These are phyloP conservation scores for Anastrepha ludens DNA, from an alignment of 1,140 invertebrate species.

Conservation along the genomic window DNA sequence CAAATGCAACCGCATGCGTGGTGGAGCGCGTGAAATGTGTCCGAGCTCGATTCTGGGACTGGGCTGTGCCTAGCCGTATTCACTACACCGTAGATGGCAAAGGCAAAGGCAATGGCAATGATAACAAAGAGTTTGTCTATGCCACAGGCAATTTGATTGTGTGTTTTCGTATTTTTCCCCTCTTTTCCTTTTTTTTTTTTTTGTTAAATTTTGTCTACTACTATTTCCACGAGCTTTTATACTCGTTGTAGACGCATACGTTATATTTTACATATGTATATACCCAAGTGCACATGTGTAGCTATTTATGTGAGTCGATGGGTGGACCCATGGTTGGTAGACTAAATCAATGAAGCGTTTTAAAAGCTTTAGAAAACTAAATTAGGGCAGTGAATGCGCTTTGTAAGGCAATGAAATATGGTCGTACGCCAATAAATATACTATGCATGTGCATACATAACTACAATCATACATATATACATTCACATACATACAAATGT, in stretches of 20 bases:
- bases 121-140: constrained; percentile 1
- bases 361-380: neutral
- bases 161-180: neutral
- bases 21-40: constrained; percentile 6
- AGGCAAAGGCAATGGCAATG: constrained; percentile 32
- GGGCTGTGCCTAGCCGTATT: neutral
- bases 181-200: neutral
- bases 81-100: constrained; percentile 2
- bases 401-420: neutral
- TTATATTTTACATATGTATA: neutral
- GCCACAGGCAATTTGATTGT: neutral
- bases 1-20: neutral
- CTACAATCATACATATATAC: no score
- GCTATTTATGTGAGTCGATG: neutral
- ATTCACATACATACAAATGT: no score
- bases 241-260: neutral
- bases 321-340: neutral
- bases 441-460: neutral
- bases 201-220: neutral
- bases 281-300: neutral
- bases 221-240: neutral
- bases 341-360: constrained; percentile 3
- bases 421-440: neutral
- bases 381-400: constrained; percentile 35
- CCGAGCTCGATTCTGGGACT: no score